Percentiles rank a stretch among this genome's conserved stretches.
Conservation (phyloP, 2,888 invertebrate genomes). For the Anarsia innoxiella region DNA sequence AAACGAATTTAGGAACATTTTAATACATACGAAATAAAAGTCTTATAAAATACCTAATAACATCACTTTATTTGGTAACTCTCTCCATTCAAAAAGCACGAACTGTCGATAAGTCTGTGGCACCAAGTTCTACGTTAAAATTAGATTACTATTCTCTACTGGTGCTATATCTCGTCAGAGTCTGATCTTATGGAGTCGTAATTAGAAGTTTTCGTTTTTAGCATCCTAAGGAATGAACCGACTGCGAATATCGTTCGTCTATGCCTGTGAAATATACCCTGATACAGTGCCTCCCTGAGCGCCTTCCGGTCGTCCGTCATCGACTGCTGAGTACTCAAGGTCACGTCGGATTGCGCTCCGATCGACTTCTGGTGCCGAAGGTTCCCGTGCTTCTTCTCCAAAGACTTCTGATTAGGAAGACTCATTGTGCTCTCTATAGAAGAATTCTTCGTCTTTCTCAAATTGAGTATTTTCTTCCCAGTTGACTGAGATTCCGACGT, state of each 20-base stretch:
- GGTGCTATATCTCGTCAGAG: conserved; percentile 71
- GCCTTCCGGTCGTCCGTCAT: conserved; percentile 79
- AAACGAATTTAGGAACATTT: conserved; percentile 66
- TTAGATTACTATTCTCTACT: conserved; percentile 32
- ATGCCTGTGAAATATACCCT: conserved; percentile 86
- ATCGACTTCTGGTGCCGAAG: conserved; percentile 77
- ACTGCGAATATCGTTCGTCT: conserved; percentile 84
- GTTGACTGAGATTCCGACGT: conserved; percentile 65
- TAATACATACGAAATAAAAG: conserved; percentile 60
- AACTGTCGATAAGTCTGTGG: conserved; percentile 63
- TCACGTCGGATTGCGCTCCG: conserved; percentile 76
- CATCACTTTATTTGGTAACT: conserved; percentile 29
- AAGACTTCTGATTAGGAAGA: conserved; percentile 68
- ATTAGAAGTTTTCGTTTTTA: conserved; percentile 83
- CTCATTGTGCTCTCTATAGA: conserved; percentile 73
- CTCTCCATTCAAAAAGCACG: conserved; percentile 55
- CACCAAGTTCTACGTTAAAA: conserved; percentile 49
- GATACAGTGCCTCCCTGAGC: conserved; percentile 82
- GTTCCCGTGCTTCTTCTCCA: conserved; percentile 71
- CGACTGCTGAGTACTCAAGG: conserved; percentile 62
- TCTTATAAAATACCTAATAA: conserved; percentile 44
- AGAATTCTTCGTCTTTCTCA: conserved; percentile 68
- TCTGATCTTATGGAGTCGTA: conserved; percentile 83
- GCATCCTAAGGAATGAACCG: conserved; percentile 83
- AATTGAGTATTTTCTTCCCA: conserved; percentile 58